Percentiles rank a stretch among this genome's conserved stretches.
phyloP scores from a whole-genome alignment of 2,888 invertebrate genomes.

The Drosophila buzzatii region DNA sequence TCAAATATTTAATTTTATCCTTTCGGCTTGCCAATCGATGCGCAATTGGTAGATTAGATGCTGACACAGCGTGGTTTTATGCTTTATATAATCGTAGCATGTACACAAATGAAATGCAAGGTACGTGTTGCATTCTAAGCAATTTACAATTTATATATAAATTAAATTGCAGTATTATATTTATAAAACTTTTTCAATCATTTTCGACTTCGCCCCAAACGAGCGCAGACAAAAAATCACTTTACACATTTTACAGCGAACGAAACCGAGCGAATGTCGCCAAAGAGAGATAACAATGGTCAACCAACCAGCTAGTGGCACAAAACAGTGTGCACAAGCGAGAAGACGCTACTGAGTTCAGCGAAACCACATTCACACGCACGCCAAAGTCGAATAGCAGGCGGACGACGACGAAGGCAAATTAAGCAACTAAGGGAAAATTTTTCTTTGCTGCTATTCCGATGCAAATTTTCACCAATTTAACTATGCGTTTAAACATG shows the following conservation, averaged over 20 bases:
- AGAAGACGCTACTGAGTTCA: constrained; percentile 55
- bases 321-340: constrained; percentile 46
- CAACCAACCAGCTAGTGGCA: constrained; percentile 34
- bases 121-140: constrained; percentile 30
- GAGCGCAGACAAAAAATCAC: constrained; percentile 76
- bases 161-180: constrained; percentile 59
- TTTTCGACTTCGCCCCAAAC: constrained; percentile 81
- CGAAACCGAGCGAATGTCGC: constrained; percentile 61
- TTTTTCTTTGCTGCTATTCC: constrained; percentile 65
- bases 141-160: constrained; percentile 35
- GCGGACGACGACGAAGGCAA: constrained; percentile 66
- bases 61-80: constrained; percentile 59
- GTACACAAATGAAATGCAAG: constrained; percentile 36
- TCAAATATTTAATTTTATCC: constrained; percentile 20
- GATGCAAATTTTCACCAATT: constrained; percentile 51
- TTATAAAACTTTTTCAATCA: constrained; percentile 73
- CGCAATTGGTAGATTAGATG: constrained; percentile 65
- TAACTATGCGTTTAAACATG: constrained; percentile 4
- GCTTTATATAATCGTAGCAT: constrained; percentile 70
- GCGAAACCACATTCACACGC: constrained; percentile 64
- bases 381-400: constrained; percentile 72
- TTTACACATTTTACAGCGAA: constrained; percentile 76
- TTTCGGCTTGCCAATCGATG: constrained; percentile 65
- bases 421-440: constrained; percentile 73
- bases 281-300: constrained; percentile 60